A percentile compares a stretch with the other conserved stretches of the same genome.
Conservation (phyloP, 2,888 invertebrate species). For the Nomada fabriciana region DNA sequence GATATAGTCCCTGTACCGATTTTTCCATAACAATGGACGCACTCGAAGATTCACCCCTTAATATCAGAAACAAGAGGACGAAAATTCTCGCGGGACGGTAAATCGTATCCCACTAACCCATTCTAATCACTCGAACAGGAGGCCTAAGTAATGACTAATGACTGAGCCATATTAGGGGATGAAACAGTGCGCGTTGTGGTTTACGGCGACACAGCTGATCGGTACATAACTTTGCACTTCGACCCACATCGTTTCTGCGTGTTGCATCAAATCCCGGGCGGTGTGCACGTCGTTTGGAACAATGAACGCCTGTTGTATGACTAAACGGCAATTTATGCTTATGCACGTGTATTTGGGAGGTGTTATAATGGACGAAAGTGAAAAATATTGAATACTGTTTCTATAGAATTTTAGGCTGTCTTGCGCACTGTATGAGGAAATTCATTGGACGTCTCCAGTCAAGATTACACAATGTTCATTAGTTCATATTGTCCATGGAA, state of each 20-base stretch:
- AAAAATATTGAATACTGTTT: neutral
- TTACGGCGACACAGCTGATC: conserved; percentile 64
- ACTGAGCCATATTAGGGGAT: conserved; percentile 68
- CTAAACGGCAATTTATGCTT: conserved; percentile 61
- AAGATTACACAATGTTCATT: too few relatives aligned
- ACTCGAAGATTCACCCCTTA: neutral
- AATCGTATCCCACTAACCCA: conserved; percentile 68
- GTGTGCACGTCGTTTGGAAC: conserved; percentile 38
- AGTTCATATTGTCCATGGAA: too few relatives aligned
- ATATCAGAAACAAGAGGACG: conserved; percentile 9
- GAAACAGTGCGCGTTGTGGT: conserved; percentile 60
- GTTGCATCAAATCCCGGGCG: conserved; percentile 37
- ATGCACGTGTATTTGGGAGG: neutral
- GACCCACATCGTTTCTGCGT: conserved; percentile 50
- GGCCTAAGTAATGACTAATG: conserved; percentile 72
- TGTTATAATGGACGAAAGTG: neutral
- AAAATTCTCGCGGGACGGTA: conserved; percentile 61
- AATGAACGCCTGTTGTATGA: conserved; percentile 51
- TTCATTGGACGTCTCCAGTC: too few relatives aligned
- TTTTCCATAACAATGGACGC: conserved; percentile 30
- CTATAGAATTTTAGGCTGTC: too few relatives aligned
- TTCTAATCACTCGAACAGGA: conserved; percentile 63
- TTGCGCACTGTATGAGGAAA: too few relatives aligned
- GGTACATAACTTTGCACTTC: conserved; percentile 77
- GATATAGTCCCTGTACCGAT: neutral